Evolutionary conservation across 2,113 vertebrate species (phyloP).

Genomic region (Trochalopteron elliotii): DNA sequence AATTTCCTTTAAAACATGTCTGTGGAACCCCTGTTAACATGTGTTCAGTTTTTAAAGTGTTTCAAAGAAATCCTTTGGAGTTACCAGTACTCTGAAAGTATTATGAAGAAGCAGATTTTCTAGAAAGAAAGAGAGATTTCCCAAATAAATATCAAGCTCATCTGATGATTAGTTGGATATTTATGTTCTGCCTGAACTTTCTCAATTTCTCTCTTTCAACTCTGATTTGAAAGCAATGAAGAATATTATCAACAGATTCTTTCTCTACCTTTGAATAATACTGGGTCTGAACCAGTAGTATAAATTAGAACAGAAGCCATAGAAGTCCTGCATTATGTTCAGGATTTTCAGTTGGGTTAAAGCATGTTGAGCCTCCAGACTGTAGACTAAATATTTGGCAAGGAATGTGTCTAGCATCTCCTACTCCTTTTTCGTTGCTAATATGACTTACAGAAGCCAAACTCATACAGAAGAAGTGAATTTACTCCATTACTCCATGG

Average conservation of each 20-base stretch:
- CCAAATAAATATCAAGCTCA: background rate
- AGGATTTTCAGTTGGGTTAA: conserved; percentile 31
- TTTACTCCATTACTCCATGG: background rate
- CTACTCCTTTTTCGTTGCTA: background rate
- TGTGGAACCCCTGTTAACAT: background rate
- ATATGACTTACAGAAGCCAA: background rate
- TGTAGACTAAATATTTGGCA: background rate
- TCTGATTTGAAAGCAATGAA: background rate
- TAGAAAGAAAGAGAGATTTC: background rate
- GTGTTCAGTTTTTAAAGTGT: background rate
- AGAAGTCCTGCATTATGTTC: conserved; percentile 25
- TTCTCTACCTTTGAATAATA: background rate
- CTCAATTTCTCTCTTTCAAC: background rate
- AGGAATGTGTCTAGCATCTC: conserved; percentile 11
- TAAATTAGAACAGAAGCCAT: background rate
- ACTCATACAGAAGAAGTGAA: background rate
- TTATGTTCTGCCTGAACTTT: background rate
- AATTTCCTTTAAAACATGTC: background rate
- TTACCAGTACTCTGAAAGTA: background rate
- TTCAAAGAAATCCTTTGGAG: background rate
- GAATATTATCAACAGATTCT: background rate
- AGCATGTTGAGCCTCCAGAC: conserved; percentile 18
- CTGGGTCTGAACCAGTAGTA: background rate
- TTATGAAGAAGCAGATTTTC: background rate
- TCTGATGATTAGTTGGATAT: background rate